Conservation (phyloP, 2,797 vertebrate species). For the Borostomias antarcticus region DNA sequence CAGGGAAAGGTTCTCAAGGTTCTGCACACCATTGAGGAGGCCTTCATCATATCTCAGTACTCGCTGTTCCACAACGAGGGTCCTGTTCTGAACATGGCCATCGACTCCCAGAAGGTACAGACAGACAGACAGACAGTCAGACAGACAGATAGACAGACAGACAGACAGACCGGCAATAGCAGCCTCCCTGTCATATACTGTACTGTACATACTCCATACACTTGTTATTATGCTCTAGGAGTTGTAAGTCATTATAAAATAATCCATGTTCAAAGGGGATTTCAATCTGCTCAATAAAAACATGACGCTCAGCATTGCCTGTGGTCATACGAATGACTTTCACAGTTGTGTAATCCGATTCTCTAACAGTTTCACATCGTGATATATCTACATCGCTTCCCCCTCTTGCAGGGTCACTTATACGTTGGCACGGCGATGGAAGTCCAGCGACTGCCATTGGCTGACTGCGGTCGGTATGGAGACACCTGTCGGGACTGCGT, state of each 20-base stretch:
- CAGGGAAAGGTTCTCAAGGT: constrained; percentile 84
- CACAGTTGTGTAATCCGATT: no score
- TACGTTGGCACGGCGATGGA: constrained; percentile 80
- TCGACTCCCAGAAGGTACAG: constrained; percentile 77
- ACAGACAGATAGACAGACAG: no score
- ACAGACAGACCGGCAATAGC: no score
- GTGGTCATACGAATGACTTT: no score
- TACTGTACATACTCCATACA: no score
- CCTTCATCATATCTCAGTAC: constrained; percentile 82
- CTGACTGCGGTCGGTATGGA: constrained; percentile 80
- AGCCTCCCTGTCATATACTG: not conserved
- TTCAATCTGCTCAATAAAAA: no score
- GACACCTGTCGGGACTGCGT: constrained; percentile 80
- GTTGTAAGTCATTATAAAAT: no score
- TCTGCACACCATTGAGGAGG: constrained; percentile 74
- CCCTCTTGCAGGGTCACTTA: constrained; percentile 71
- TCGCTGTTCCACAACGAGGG: constrained; percentile 79
- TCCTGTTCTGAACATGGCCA: constrained; percentile 79
- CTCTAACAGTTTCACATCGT: not conserved
- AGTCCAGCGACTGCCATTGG: constrained; percentile 77
- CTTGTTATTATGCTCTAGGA: no score
- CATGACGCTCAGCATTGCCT: no score
- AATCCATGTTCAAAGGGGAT: no score
- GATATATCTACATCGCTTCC: constrained; percentile 1
- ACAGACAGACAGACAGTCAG: not conserved